Base-by-base conservation (phyloP, 1,140 invertebrate genomes). In the Heliconius melpomene region DNA sequence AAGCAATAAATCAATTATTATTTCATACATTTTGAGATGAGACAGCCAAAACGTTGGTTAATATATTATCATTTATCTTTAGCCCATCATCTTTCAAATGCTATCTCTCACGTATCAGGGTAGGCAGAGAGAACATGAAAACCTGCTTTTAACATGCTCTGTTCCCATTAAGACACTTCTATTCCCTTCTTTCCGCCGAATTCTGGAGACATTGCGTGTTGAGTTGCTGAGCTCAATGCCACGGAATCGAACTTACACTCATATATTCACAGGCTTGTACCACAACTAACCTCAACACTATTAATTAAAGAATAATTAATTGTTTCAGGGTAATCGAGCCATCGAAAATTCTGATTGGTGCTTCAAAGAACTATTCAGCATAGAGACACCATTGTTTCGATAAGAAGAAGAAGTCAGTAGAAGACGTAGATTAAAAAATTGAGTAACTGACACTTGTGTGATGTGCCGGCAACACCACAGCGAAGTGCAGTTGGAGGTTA, bases 401-500 rank as follows among this genome's bases (percentile, higher is more conserved):
- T 83, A 86, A 82, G 83, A 83, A 82, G 72, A 71, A 82, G 72
- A 71, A 80, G 84, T 82, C 82, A 79, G 71, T 60, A 72, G 73
- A 38, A 73, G 70, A 78, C 70, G 80, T 78, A 72, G 70, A 75
- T 71, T 77, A 60, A 73, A 75, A 72, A 74, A 82, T 83, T 54
- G 77, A 79, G 85, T 82, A 84, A 81, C 84, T 70, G 81, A 83
- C 88, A 91, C 86, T 87, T 86, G 87, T 92, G 93, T 90, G 90
- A 94, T 94, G 93, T 91, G 88, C 90, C 85, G 87, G 89, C 86
- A 85, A 91, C 90, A 91, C 86, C 88, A 87, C 91, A 89, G 82
- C 79, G 83, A 84, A 87, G 88, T 90, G 88, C 90, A 90, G 80
- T 85, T 92, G 81, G 93, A 93, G 85, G 88, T 93, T 82, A 94